Conservation (phyloP, 64 coral and sea anemone species). For the Cladopsammia gracilis region DNA sequence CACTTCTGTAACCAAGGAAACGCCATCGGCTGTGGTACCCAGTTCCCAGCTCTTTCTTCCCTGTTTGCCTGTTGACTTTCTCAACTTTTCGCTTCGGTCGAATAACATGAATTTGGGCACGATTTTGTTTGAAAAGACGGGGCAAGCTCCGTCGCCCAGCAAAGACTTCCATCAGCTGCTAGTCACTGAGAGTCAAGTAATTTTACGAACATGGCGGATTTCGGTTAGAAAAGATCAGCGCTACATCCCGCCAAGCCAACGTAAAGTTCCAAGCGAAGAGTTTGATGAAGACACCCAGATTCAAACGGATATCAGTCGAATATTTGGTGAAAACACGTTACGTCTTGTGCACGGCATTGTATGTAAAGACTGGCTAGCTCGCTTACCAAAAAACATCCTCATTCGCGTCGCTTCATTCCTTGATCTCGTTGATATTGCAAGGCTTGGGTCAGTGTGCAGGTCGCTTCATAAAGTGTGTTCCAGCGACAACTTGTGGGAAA, state of each 20-base stretch:
- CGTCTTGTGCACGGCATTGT: slow-evolving; percentile 92
- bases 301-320: slow-evolving; percentile 89
- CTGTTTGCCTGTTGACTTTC: not conserved
- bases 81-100: too few species aligned
- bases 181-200: slow-evolving; percentile 86
- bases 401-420: slow-evolving; percentile 76
- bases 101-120: slow-evolving; percentile 63
- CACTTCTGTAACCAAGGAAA: not conserved
- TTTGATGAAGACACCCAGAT: slow-evolving; percentile 90
- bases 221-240: slow-evolving; percentile 94
- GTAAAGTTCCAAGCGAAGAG: slow-evolving; percentile 85
- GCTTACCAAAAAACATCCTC: slow-evolving; percentile 80
- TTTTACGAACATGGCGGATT: slow-evolving; percentile 94
- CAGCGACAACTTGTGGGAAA: slow-evolving; percentile 94
- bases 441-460: slow-evolving; percentile 91
- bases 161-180: slow-evolving; percentile 99
- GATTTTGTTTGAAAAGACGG: slow-evolving; percentile 89
- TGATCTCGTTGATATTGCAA: slow-evolving; percentile 87
- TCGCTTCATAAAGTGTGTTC: slow-evolving; percentile 91
- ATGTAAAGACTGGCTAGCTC: slow-evolving; percentile 96
- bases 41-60: not conserved
- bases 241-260: slow-evolving; percentile 92
- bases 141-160: slow-evolving; percentile 95
- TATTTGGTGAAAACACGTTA: slow-evolving; percentile 88
- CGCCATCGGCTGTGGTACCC: not conserved